Conservation (phyloP, 2,113 vertebrate species). For the Pholis gunnellus region DNA sequence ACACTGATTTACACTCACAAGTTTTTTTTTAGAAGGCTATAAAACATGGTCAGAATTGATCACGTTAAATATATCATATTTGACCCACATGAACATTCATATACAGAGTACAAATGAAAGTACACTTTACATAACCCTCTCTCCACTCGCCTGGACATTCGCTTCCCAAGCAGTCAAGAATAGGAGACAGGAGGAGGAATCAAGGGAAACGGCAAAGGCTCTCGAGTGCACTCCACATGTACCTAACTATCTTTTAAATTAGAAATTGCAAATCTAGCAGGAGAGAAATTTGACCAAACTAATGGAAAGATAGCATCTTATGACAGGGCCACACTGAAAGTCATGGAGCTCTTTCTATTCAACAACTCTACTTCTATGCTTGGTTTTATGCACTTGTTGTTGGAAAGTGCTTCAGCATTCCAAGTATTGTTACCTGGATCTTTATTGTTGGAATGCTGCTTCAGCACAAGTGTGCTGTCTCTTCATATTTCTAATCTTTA, state of each 20-base stretch:
- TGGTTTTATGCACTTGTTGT: background rate
- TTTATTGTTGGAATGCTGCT: too few relatives aligned
- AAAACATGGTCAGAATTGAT: background rate
- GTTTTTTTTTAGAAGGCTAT: background rate
- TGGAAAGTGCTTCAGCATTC: too few relatives aligned
- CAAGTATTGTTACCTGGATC: too few relatives aligned
- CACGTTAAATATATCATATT: background rate
- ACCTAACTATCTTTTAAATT: slow-evolving; percentile 9
- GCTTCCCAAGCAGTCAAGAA: background rate
- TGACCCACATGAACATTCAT: background rate
- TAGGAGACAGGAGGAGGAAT: background rate
- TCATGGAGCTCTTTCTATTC: background rate
- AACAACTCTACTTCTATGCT: too few relatives aligned
- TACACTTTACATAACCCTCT: background rate
- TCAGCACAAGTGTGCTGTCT: too few relatives aligned
- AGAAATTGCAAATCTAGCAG: background rate
- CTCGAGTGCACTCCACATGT: slow-evolving; percentile 3
- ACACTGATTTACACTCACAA: background rate
- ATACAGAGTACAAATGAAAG: background rate
- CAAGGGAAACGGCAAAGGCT: background rate
- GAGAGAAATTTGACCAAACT: background rate
- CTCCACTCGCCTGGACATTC: slow-evolving; percentile 77
- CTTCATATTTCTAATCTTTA: too few relatives aligned
- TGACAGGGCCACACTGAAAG: background rate
- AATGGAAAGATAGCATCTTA: background rate